Base-by-base conservation (phyloP, 2,888 invertebrate species). In the Ormyrus pomaceus region DNA sequence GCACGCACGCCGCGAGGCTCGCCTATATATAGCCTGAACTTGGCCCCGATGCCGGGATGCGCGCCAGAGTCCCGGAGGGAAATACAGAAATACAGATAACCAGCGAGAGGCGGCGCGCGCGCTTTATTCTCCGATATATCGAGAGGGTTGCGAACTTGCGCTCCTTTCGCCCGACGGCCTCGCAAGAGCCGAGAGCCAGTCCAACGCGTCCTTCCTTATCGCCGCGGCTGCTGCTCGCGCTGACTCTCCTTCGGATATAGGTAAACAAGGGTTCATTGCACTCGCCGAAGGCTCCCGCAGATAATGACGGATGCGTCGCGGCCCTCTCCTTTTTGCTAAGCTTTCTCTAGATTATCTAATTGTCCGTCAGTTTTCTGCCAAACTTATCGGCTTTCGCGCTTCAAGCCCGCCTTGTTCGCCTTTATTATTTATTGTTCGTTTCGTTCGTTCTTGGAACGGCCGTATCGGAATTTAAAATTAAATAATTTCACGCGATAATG, bases 31-130 rank as follows among this genome's bases (percentile, higher is more conserved):
- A 87, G 87, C 84, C 83, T 89, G 90, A 90, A 90, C 90, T 90
- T 90, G 90, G 90, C 90, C 90, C 87, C 90, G 87, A 90, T 90
- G 87, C 87, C 86, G 87, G 87, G 86, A 87, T 88, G 87, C 86
- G 62, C 84, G 87, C 83, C 87, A 86, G 87, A 87, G 87, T 86
- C 87, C 88, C 88, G 84, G 87, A 88, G 89, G 89, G 88, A 90
- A 89, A 89, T 88, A 88, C 88, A 89, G 89, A 89, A 88, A 89
- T 88, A 88, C 88, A 86, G 89, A 90, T 87, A 89, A 87, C 87
- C 85, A 34, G 55, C 10, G 73, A 13, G 56, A 51, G 48, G 56
- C 64, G 7, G 73, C 5, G 56, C 11, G 50, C 11, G 46, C n/a
- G 89, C 88, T 89, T 89, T 90, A 87, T 89, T 89, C 88, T 88